Conservation (phyloP, 2,888 invertebrate species). For the Campoplex nolae region DNA sequence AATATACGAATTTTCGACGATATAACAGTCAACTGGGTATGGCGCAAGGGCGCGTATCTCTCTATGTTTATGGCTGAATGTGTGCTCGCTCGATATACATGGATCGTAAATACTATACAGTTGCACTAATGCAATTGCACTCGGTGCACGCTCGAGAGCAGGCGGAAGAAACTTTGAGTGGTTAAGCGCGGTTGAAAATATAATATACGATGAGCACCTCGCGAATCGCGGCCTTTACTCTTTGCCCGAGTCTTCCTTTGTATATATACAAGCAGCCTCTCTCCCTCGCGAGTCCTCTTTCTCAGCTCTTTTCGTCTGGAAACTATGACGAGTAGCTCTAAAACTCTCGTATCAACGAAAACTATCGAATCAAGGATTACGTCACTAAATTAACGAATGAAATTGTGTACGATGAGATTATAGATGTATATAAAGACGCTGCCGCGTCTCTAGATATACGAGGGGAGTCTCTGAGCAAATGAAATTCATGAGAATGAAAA, state of each 20-base stretch:
- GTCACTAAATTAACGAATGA: constrained; percentile 16
- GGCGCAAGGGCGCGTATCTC: neutral
- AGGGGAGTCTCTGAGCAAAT: neutral
- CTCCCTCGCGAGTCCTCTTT: neutral
- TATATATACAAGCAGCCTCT: neutral
- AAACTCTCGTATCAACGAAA: neutral
- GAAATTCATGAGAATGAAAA: neutral
- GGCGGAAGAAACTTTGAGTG: constrained; percentile 64
- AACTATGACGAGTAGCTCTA: neutral
- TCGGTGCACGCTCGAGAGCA: constrained; percentile 49
- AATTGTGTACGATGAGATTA: neutral
- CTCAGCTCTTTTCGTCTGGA: constrained; percentile 17
- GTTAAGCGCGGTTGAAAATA: constrained; percentile 38
- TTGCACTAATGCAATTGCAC: constrained; percentile 66
- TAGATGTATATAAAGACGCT: neutral
- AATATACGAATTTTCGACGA: constrained; percentile 23
- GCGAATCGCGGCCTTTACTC: constrained; percentile 26
- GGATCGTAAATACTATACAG: constrained; percentile 49
- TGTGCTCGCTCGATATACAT: constrained; percentile 11
- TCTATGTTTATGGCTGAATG: constrained; percentile 14
- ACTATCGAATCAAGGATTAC: constrained; percentile 10
- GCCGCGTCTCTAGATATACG: neutral
- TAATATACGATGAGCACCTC: constrained; percentile 47
- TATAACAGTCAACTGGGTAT: constrained; percentile 10
- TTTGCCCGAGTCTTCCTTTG: constrained; percentile 2